phyloP scores from a whole-genome alignment of 2,113 vertebrate species.

The Rhinogobius similis region DNA sequence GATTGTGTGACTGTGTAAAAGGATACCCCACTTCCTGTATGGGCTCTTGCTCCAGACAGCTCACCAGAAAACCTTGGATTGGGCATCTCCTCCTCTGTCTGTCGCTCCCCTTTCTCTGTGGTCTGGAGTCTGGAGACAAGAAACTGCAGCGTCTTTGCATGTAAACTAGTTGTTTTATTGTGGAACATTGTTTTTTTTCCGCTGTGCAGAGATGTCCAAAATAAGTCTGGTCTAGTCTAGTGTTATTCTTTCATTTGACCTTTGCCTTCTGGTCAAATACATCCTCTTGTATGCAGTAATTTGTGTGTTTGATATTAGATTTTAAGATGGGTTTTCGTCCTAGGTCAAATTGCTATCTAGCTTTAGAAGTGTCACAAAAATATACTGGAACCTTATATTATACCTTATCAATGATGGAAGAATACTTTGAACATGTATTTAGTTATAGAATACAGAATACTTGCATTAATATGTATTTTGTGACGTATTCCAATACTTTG shows the following conservation, averaged over 20 bases:
- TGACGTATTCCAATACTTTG: too few species aligned
- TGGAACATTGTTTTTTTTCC: not conserved
- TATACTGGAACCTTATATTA: too few species aligned
- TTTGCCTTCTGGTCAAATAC: not conserved
- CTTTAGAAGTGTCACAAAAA: not conserved
- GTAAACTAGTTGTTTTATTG: not conserved
- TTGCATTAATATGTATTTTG: too few species aligned
- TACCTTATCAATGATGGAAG: too few species aligned
- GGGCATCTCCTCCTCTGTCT: conserved; percentile 32
- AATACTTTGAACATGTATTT: too few species aligned
- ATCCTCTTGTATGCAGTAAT: not conserved
- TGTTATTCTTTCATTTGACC: not conserved
- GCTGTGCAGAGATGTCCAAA: not conserved
- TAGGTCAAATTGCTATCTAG: not conserved
- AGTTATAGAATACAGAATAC: too few species aligned
- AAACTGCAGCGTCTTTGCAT: conserved; percentile 30
- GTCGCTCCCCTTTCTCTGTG: conserved; percentile 21
- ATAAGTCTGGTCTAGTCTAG: not conserved
- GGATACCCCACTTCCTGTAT: conserved; percentile 76
- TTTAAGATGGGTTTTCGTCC: not conserved
- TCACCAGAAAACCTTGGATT: conserved; percentile 62
- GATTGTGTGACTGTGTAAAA: conserved; percentile 77
- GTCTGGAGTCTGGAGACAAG: conserved; percentile 24
- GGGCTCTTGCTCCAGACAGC: conserved; percentile 64
- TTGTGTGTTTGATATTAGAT: not conserved